These are phyloP conservation scores for Cheilosia urbana DNA, from an alignment of 2,888 invertebrate species.

Conservation along the genomic window DNA sequence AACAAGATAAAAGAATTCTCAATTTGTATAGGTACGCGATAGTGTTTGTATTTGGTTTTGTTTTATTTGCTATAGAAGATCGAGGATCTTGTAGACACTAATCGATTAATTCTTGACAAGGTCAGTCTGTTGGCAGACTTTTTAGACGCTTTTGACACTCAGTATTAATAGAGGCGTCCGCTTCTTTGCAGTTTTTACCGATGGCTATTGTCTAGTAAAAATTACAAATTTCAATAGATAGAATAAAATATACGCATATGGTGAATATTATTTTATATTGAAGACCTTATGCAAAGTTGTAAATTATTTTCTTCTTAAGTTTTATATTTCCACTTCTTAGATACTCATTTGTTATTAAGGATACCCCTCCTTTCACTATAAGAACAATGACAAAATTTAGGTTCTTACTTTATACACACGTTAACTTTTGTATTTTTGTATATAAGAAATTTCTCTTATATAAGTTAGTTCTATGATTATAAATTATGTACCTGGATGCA, in stretches of 20 bases:
- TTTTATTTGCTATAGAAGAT: conserved; percentile 14
- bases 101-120: conserved; percentile 41
- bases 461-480: conserved; percentile 46
- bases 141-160: conserved; percentile 22
- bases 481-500: conserved; percentile 62
- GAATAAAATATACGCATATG: conserved; percentile 6
- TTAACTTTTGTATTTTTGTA: conserved; percentile 2
- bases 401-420: not conserved
- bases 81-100: conserved; percentile 1
- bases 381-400: not conserved
- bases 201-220: not conserved
- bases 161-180: conserved; percentile 32
- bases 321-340: not conserved
- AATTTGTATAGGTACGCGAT: not conserved
- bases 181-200: conserved; percentile 1
- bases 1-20: conserved; percentile 1
- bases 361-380: not conserved
- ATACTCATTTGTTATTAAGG: conserved; percentile 2
- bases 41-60: conserved; percentile 7
- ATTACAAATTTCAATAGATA: conserved; percentile 16
- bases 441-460: conserved; percentile 17
- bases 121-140: not conserved
- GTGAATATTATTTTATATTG: not conserved
- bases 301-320: not conserved
- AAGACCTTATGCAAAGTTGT: not conserved